These are phyloP conservation scores for Yponomeuta malinellus DNA, from an alignment of 2,888 invertebrate species.

Conservation along the genomic window DNA sequence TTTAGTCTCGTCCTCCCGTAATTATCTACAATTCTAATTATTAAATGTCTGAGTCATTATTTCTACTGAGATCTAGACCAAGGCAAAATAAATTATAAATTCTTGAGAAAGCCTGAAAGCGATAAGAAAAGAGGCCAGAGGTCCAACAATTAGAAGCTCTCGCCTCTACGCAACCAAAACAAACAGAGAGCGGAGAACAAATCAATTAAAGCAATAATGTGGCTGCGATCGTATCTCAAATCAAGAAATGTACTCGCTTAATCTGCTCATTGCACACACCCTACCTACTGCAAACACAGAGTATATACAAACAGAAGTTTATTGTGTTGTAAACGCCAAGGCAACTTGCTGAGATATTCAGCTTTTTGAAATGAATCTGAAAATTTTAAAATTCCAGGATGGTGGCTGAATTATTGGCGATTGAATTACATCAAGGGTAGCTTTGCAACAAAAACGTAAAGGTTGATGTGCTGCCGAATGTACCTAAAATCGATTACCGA, in stretches of 20 bases:
- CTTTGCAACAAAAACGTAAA: no score
- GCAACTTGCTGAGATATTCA: no score
- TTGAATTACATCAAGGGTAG: no score
- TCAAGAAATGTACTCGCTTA: constrained; percentile 13
- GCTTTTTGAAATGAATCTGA: no score
- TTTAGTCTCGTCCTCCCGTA: no score
- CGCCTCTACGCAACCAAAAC: background rate
- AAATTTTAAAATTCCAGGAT: no score
- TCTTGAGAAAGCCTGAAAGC: background rate
- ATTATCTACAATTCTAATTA: no score
- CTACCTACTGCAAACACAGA: background rate
- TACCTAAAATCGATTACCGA: no score
- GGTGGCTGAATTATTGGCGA: no score
- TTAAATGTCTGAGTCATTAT: no score
- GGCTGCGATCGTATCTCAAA: constrained; percentile 31
- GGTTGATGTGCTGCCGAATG: no score
- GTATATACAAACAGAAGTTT: background rate
- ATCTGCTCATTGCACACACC: constrained; percentile 12
- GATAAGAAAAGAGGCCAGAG: background rate
- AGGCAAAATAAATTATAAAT: background rate
- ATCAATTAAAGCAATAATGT: constrained; percentile 62
- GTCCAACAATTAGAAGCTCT: background rate
- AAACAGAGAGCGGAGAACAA: constrained; percentile 30
- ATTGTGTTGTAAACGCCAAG: background rate
- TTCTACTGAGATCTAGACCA: no score